A percentile compares a stretch with the other conserved stretches of the same genome.
Conservation (phyloP, 2,797 vertebrate species). For the Cossypha polioptera region DNA sequence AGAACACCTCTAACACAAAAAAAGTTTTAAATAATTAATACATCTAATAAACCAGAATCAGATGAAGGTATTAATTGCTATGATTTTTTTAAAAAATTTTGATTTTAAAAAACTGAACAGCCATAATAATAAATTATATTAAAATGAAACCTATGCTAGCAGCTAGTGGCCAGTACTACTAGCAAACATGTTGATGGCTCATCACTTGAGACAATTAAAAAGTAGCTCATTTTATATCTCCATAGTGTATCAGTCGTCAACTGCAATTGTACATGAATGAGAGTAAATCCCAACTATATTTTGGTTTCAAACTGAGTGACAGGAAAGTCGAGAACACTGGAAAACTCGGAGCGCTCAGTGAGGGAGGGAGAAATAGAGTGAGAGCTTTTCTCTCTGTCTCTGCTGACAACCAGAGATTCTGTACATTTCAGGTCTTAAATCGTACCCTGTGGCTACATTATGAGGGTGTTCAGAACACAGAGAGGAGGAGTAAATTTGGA, state of each 20-base stretch:
- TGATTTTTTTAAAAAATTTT: neutral
- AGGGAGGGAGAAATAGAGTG: neutral
- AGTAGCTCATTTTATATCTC: neutral
- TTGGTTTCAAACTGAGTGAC: neutral
- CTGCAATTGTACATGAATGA: neutral
- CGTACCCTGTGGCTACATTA: neutral
- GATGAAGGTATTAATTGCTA: neutral
- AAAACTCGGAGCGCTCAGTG: neutral
- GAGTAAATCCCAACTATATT: neutral
- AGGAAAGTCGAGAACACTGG: neutral
- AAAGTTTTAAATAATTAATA: neutral
- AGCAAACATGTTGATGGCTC: neutral
- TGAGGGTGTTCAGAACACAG: neutral
- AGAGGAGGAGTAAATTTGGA: neutral
- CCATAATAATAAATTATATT: neutral
- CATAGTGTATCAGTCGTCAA: neutral
- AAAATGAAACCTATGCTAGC: neutral
- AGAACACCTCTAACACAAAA: neutral
- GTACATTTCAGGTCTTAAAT: neutral
- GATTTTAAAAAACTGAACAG: neutral
- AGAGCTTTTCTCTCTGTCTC: neutral
- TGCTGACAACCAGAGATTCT: neutral
- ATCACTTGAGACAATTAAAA: neutral
- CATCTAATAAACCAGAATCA: neutral
- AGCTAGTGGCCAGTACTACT: neutral